Evolutionary conservation across 1,140 invertebrate species (phyloP), one percentile per base, ranked within the genome.

Genomic region (Oppia nitens): DNA sequence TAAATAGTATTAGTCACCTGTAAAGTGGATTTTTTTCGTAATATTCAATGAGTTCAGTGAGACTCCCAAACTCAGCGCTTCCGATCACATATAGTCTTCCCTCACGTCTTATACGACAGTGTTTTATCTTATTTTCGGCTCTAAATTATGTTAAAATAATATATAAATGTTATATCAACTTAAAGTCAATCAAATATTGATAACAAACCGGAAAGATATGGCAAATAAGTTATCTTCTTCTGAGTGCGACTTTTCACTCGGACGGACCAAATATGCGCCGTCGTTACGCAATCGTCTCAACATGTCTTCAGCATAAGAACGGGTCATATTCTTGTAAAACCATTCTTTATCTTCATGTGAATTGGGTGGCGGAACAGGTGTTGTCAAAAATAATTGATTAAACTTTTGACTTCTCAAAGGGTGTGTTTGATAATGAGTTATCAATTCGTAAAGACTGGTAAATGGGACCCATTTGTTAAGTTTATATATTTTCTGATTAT

Each of bases 291-390:
- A 79, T 65, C 83, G 77, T 64, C 81, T 82, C 24, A 97, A 71
- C 67, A 90, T 79, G 54, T 91, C 84, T 71, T 98, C 92, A 0
- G 92, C 88, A 57, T 84, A 77, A 28, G 78, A 76, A 60, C 90
- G 77, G 1, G 81, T 82, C 51, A 85, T 83, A 27, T 83, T 79
- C 2, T 83, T 77, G 68, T 92, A 86, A 74, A 85, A 97, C 93
- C 93, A 98, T 63, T 88, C 84, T 74, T 92, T 89, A 52, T 82
- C 83, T 71, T 94, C 88, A 66, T 96, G 92, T 69, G 60, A 87
- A 64, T 88, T 88, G 17, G 89, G 88, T 71, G 95, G 91, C 1
- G 92, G 92, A 0, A 96, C 91, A 0, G 92, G 87, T 69, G 92
- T 49, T 17, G n/a, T 48, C 48, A 57, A 51, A 27, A 20, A 57